phyloP scores from a whole-genome alignment of 1,140 invertebrate genomes.

The Drosophila biarmipes region DNA sequence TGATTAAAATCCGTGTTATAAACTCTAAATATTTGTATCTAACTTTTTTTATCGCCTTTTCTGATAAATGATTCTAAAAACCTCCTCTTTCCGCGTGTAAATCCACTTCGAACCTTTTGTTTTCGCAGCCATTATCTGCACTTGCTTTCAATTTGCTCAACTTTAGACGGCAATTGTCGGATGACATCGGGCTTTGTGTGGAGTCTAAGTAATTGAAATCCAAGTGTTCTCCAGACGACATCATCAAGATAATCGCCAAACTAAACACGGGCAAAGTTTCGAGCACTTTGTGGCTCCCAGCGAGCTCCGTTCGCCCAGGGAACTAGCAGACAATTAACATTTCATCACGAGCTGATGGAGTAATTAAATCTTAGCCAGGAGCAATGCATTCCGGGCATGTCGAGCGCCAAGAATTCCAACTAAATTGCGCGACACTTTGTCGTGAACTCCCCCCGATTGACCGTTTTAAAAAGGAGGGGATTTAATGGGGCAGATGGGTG shows the following conservation, averaged over 20 bases:
- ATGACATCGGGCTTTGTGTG: conserved; percentile 17
- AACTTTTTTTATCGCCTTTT: not conserved
- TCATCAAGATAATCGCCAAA: conserved; percentile 26
- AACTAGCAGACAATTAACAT: conserved; percentile 42
- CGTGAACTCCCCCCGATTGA: not conserved
- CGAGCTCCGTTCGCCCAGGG: not conserved
- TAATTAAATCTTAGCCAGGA: conserved; percentile 54
- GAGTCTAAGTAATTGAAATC: conserved; percentile 65
- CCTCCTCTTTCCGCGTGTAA: conserved; percentile 5
- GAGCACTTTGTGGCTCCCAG: conserved; percentile 20
- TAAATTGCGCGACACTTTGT: conserved; percentile 18
- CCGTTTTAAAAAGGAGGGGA: conserved; percentile 22
- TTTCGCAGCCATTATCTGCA: conserved; percentile 23
- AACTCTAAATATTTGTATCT: too few relatives aligned
- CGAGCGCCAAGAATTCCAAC: conserved; percentile 20
- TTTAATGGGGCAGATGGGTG: not conserved
- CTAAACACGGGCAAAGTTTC: conserved; percentile 22
- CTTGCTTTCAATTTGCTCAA: conserved; percentile 44
- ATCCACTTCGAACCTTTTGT: conserved; percentile 34
- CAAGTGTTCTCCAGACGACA: conserved; percentile 39
- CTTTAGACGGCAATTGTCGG: conserved; percentile 35
- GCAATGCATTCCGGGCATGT: conserved; percentile 9
- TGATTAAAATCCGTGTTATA: not conserved
- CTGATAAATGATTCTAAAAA: not conserved
- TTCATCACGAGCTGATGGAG: conserved; percentile 54